Evolutionary conservation across 2,113 vertebrate species (phyloP).

Genomic region (Numida meleagris): DNA sequence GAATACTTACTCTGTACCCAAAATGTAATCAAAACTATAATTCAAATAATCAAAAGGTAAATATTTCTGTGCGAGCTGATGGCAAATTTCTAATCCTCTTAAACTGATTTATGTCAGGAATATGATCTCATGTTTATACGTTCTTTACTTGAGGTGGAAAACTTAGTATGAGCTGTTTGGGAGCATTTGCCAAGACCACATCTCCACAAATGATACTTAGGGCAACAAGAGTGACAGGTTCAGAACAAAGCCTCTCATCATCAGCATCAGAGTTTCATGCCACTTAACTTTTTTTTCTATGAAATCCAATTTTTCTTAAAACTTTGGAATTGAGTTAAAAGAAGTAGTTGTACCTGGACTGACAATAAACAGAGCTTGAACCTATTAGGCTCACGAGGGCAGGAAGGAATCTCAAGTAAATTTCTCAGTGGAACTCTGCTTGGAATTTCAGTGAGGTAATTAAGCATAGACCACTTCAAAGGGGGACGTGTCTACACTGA

Average conservation of each 20-base stretch:
- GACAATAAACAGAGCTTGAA: slow-evolving; percentile 43
- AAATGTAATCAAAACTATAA: background rate
- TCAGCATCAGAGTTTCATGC: background rate
- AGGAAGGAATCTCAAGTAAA: slow-evolving; percentile 58
- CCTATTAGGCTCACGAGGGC: slow-evolving; percentile 48
- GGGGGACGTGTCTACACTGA: slow-evolving; percentile 34
- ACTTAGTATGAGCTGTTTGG: background rate
- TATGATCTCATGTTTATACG: background rate
- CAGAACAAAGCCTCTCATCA: background rate
- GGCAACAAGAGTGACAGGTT: background rate
- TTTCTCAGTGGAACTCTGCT: slow-evolving; percentile 49
- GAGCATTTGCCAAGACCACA: background rate
- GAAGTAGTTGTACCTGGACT: slow-evolving; percentile 33
- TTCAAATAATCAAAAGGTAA: background rate
- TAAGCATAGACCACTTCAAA: slow-evolving; percentile 57
- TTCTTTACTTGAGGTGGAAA: background rate
- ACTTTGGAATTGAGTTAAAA: slow-evolving; percentile 55
- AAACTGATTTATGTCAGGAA: background rate
- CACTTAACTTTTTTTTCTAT: background rate
- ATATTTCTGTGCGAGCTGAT: background rate
- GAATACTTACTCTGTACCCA: background rate
- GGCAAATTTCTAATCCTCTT: background rate
- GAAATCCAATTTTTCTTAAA: background rate
- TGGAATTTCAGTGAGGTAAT: slow-evolving; percentile 62
- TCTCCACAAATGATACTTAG: background rate